Percentiles rank a stretch among this genome's conserved stretches.
Evolutionary conservation across 2,113 vertebrate genomes (phyloP).

Genomic region (Dolichallabes microphthalmus): DNA sequence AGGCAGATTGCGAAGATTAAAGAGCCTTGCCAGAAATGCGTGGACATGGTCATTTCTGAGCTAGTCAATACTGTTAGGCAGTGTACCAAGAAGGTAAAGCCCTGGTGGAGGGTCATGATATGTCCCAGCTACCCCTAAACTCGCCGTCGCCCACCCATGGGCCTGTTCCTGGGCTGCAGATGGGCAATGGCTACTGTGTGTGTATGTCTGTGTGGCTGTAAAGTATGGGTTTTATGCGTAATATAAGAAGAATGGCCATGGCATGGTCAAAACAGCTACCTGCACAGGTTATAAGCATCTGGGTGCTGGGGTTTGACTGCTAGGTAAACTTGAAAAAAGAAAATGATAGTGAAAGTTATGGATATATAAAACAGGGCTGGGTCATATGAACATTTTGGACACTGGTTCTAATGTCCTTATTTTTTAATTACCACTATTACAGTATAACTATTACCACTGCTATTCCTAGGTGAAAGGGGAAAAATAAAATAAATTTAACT

Average conservation of each 20-base stretch:
- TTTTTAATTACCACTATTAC: too few relatives aligned
- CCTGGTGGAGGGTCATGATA: constrained; percentile 62
- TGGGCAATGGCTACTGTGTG: constrained; percentile 54
- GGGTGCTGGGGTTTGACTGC: constrained; percentile 61
- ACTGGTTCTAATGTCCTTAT: background rate
- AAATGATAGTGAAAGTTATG: background rate
- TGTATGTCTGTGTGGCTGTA: constrained; percentile 43
- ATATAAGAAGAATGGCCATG: constrained; percentile 57
- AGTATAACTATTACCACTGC: background rate
- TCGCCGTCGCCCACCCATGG: constrained; percentile 55
- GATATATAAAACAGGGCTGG: background rate
- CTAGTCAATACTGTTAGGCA: constrained; percentile 99
- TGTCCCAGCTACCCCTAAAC: constrained; percentile 57
- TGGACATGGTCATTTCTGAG: constrained; percentile 99
- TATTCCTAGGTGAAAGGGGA: background rate
- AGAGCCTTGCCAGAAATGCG: constrained; percentile 99
- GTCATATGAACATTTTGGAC: background rate
- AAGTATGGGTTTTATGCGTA: constrained; percentile 36
- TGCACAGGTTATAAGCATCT: constrained; percentile 58
- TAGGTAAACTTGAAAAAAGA: constrained; percentile 40
- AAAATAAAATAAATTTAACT: background rate
- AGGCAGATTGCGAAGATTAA: constrained; percentile 99
- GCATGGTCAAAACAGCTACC: constrained; percentile 49
- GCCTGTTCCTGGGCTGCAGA: constrained; percentile 37
- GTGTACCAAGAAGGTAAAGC: constrained; percentile 95